These are phyloP conservation scores for Tachysurus vachellii DNA, from an alignment of 2,113 vertebrate genomes.

Conservation along the genomic window DNA sequence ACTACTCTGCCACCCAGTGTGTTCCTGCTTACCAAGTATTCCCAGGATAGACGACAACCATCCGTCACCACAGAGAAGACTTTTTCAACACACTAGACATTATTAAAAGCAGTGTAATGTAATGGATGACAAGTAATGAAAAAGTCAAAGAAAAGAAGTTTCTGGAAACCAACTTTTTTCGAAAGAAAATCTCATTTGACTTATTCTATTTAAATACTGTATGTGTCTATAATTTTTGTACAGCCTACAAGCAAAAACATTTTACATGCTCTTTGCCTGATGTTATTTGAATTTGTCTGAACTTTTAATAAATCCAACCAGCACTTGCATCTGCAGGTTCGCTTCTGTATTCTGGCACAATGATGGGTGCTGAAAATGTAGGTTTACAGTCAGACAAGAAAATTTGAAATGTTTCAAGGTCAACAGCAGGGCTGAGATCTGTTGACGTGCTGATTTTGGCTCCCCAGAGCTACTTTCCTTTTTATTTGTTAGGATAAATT, in stretches of 20 bases:
- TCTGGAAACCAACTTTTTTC: not conserved
- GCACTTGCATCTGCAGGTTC: no score
- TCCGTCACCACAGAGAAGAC: not conserved
- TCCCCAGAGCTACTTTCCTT: constrained; percentile 4
- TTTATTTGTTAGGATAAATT: constrained; percentile 36
- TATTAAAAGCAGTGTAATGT: not conserved
- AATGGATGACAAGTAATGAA: not conserved
- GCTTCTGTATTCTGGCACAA: not conserved
- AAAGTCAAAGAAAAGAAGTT: not conserved
- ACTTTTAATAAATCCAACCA: no score
- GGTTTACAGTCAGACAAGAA: not conserved
- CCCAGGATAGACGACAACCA: not conserved
- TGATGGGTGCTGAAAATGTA: not conserved
- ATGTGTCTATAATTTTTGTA: not conserved
- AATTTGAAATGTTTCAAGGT: not conserved
- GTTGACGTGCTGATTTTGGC: constrained; percentile 30
- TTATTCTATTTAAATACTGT: no score
- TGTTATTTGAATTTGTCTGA: no score
- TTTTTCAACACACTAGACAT: not conserved
- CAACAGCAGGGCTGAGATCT: not conserved
- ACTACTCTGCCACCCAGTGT: not conserved
- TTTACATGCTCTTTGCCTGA: no score
- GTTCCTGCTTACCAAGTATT: not conserved
- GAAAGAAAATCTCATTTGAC: not conserved
- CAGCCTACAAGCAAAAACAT: no score